Conservation (phyloP, 2,797 vertebrate genomes). For the Gila robusta region DNA sequence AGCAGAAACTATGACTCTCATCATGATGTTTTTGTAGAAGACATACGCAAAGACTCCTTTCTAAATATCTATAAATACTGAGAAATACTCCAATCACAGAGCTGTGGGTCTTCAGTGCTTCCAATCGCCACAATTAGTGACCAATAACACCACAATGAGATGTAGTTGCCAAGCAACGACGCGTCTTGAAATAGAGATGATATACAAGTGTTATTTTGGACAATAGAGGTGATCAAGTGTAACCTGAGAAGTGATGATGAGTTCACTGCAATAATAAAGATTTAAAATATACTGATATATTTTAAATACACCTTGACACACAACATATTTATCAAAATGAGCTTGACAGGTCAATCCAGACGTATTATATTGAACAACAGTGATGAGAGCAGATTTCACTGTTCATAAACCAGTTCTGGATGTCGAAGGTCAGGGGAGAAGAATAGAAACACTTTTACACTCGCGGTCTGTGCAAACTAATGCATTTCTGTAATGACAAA, state of each 20-base stretch:
- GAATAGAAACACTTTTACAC: background rate
- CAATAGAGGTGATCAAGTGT: constrained; percentile 25
- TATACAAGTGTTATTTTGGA: constrained; percentile 33
- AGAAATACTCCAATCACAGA: background rate
- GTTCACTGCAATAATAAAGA: background rate
- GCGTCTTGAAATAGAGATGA: constrained; percentile 34
- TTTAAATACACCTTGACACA: background rate
- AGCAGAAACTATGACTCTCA: background rate
- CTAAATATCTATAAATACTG: background rate
- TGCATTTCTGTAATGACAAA: background rate
- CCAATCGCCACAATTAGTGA: constrained; percentile 13
- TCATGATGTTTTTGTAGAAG: background rate
- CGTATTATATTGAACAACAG: background rate
- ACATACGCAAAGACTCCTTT: background rate
- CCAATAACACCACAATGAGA: constrained; percentile 17
- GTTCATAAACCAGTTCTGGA: constrained; percentile 1
- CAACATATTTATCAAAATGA: background rate
- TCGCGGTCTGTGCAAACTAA: background rate
- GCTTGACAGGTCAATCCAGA: constrained; percentile 16
- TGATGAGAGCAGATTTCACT: background rate
- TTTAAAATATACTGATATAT: background rate
- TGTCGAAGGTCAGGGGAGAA: background rate
- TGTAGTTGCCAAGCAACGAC: constrained; percentile 39
- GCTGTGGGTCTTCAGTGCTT: background rate
- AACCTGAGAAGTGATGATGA: background rate